Evolutionary conservation across 2,888 invertebrate genomes (phyloP).

Genomic region (Ectemnius lituratus): DNA sequence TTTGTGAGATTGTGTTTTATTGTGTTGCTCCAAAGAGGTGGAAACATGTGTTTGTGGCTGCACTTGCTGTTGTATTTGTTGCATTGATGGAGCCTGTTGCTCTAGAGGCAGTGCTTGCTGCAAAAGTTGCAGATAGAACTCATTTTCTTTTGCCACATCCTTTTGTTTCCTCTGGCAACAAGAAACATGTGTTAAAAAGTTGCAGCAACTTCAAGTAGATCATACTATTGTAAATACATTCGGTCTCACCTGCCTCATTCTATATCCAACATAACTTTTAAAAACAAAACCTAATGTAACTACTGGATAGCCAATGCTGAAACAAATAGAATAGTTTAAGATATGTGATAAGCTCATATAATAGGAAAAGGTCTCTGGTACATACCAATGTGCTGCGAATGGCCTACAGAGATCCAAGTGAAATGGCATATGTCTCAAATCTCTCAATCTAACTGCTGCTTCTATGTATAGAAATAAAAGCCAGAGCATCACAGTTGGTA

Average conservation of each 20-base stretch:
- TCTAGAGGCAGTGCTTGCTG: constrained; percentile 92
- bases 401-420: constrained; percentile 95
- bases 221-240: background rate
- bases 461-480: constrained; percentile 96
- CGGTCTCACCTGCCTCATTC: constrained; percentile 86
- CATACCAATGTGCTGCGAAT: constrained; percentile 96
- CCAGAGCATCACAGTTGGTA: constrained; percentile 96
- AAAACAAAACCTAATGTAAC: constrained; percentile 97
- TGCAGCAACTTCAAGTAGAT: background rate
- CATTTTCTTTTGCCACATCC: constrained; percentile 96
- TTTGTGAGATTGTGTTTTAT: constrained; percentile 74
- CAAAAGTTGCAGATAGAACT: constrained; percentile 95
- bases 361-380: no score
- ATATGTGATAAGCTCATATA: no score
- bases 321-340: constrained; percentile 56
- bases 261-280: constrained; percentile 94
- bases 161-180: constrained; percentile 89
- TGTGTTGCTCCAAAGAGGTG: constrained; percentile 69
- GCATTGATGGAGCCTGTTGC: constrained; percentile 75
- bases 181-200: constrained; percentile 20
- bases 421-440: constrained; percentile 89
- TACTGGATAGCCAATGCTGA: constrained; percentile 94
- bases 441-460: constrained; percentile 91
- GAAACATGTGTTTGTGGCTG: constrained; percentile 69
- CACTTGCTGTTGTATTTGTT: constrained; percentile 70